These are phyloP conservation scores for Lerema accius DNA, from an alignment of 1,140 invertebrate genomes.

Conservation along the genomic window DNA sequence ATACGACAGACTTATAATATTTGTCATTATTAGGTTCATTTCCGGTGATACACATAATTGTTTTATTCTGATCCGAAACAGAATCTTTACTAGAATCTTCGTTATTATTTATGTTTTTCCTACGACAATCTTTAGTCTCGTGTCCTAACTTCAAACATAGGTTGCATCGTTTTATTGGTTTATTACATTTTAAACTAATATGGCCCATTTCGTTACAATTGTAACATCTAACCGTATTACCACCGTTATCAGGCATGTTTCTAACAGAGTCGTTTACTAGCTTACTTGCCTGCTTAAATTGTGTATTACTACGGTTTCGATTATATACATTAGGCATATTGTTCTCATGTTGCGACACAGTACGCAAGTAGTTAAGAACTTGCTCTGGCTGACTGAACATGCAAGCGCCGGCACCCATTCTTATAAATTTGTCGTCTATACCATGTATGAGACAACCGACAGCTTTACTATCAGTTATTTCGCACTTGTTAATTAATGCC, in stretches of 20 bases:
- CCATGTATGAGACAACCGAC: too few relatives aligned
- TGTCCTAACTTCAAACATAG: not conserved
- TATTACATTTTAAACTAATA: constrained; percentile 9
- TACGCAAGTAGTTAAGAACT: constrained; percentile 13
- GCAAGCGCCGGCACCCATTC: constrained; percentile 19
- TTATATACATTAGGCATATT: too few relatives aligned
- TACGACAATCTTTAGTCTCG: constrained; percentile 14
- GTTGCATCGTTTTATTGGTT: constrained; percentile 10
- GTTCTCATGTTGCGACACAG: constrained; percentile 6
- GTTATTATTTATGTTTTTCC: constrained; percentile 2
- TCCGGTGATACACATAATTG: too few relatives aligned
- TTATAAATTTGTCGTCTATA: constrained; percentile 23
- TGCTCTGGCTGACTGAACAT: constrained; percentile 18
- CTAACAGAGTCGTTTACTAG: too few relatives aligned
- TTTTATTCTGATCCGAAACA: not conserved
- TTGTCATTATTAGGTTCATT: not conserved
- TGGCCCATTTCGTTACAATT: constrained; percentile 14
- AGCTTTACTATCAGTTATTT: constrained; percentile 20
- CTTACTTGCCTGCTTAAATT: too few relatives aligned
- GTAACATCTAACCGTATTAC: constrained; percentile 5
- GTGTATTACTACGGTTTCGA: too few relatives aligned
- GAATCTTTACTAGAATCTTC: not conserved
- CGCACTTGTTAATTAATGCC: constrained; percentile 23
- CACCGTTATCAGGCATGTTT: not conserved
- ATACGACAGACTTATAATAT: not conserved